phyloP scores from a whole-genome alignment of 1,140 invertebrate species.

The Tribolium madens region DNA sequence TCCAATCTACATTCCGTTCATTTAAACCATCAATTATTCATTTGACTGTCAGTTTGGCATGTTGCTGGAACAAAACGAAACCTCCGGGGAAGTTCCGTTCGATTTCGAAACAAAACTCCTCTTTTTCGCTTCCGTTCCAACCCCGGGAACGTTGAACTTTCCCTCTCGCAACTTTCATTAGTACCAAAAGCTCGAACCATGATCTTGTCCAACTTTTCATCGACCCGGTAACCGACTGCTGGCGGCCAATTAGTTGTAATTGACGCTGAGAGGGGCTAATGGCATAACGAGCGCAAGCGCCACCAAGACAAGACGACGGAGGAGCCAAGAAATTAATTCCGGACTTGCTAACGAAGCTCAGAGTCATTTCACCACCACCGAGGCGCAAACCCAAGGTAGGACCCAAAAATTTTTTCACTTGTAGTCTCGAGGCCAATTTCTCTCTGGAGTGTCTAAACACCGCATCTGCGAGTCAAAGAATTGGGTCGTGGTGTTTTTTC shows the following conservation, averaged over 20 bases:
- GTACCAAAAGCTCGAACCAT: constrained; percentile 56
- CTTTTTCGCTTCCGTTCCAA: not conserved
- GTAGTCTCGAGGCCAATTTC: no score
- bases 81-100: constrained; percentile 27
- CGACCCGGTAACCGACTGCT: constrained; percentile 62
- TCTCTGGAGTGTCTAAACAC: constrained; percentile 15
- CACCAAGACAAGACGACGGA: constrained; percentile 51
- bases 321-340: constrained; percentile 56
- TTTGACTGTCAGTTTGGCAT: constrained; percentile 44
- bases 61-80: constrained; percentile 39
- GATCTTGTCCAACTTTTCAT: constrained; percentile 65
- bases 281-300: constrained; percentile 53
- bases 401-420: not conserved
- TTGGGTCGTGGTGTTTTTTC: not conserved
- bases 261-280: constrained; percentile 54
- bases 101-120: not conserved
- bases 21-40: constrained; percentile 46
- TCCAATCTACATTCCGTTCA: constrained; percentile 44
- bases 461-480: not conserved
- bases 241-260: constrained; percentile 63
- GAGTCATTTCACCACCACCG: not conserved
- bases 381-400: no score
- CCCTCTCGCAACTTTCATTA: constrained; percentile 63
- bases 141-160: constrained; percentile 59
- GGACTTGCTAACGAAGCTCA: constrained; percentile 51